Percentiles rank a stretch among this genome's conserved stretches.
Conservation (phyloP, 2,888 invertebrate species). For the Koerneria pararmatus region DNA sequence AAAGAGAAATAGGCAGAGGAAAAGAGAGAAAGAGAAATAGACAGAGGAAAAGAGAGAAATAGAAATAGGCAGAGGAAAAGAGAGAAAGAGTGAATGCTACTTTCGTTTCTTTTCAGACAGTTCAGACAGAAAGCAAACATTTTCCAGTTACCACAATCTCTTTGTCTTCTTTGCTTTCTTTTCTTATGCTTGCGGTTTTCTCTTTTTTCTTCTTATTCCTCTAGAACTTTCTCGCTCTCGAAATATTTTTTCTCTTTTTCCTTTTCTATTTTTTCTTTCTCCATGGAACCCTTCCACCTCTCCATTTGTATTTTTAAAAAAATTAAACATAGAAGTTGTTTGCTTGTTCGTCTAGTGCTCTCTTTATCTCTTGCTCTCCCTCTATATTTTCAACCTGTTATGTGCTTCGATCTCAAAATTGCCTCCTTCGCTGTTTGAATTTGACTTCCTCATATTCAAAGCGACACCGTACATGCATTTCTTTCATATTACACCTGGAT, state of each 20-base stretch:
- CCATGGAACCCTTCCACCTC: not conserved
- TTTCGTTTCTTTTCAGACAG: too few relatives aligned
- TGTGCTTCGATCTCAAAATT: too few relatives aligned
- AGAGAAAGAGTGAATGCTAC: not conserved
- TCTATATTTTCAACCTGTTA: not conserved
- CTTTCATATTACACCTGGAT: not conserved
- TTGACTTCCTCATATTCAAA: not conserved
- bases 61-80: not conserved
- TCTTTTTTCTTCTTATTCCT: conserved; percentile 1
- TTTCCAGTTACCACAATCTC: not conserved
- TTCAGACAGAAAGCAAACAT: too few relatives aligned
- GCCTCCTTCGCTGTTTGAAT: conserved; percentile 4
- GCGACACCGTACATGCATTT: not conserved
- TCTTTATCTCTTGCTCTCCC: not conserved
- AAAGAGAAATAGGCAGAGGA: not conserved
- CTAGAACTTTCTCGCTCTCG: not conserved
- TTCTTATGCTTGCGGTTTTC: not conserved
- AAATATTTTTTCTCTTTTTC: not conserved
- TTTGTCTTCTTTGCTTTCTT: not conserved
- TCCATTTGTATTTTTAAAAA: too few relatives aligned
- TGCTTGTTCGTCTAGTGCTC: too few relatives aligned
- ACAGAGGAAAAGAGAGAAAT: not conserved
- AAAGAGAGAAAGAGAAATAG: not conserved
- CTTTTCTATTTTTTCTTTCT: not conserved
- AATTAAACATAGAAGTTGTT: too few relatives aligned